Percentiles rank a stretch among this genome's conserved stretches.
Evolutionary conservation across 2,888 invertebrate genomes (phyloP).

Genomic region (Melolontha melolontha): DNA sequence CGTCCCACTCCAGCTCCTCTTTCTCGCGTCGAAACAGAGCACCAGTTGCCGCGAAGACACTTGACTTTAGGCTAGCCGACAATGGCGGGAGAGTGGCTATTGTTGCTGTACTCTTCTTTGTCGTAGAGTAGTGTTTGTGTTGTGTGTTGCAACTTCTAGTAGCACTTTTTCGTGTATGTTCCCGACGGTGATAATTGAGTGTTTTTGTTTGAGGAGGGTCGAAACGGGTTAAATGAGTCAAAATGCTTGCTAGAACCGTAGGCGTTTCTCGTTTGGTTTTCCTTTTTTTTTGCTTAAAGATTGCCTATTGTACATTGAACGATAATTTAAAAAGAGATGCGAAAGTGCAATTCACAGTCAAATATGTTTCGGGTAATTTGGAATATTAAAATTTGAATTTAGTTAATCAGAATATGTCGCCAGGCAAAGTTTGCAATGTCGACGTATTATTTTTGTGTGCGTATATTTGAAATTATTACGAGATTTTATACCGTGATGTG

Average conservation of each 20-base stretch:
- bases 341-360: too few species aligned
- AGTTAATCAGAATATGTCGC: too few species aligned
- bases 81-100: too few species aligned
- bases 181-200: constrained; percentile 7
- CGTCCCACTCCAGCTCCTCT: constrained; percentile 3
- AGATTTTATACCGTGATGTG: too few species aligned
- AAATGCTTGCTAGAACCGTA: not conserved
- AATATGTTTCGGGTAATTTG: too few species aligned
- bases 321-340: too few species aligned
- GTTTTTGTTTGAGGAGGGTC: constrained; percentile 4
- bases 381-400: too few species aligned
- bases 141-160: constrained; percentile 1
- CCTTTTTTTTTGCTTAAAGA: not conserved
- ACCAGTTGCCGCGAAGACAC: constrained; percentile 11
- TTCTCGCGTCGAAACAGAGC: constrained; percentile 7
- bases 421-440: too few species aligned
- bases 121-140: not conserved
- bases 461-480: too few species aligned
- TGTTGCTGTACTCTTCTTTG: not conserved
- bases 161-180: constrained; percentile 5
- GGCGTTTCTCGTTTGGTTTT: not conserved
- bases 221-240: constrained; percentile 15
- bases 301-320: too few species aligned
- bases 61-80: too few species aligned
- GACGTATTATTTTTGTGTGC: too few species aligned